Evolutionary conservation across 2,888 invertebrate species (phyloP), one percentile per base, ranked within the genome.

Genomic region (Drosophila rubida): DNA sequence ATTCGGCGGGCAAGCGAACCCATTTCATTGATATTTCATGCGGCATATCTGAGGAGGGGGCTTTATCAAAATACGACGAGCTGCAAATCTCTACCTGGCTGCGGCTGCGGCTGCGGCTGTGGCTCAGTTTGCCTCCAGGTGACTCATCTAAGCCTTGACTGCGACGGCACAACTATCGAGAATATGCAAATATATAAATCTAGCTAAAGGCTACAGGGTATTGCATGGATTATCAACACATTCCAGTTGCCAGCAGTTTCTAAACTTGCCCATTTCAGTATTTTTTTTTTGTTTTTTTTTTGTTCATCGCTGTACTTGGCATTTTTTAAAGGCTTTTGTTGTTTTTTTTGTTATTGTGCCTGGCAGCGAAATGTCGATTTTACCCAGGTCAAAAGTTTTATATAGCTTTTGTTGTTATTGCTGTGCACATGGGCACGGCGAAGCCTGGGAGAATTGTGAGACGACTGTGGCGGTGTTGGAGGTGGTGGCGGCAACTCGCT

Each of bases 361-460:
- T 85, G 75, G 67, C 59, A 71, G 65, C 80, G 62, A 80, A 86
- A 80, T 84, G 84, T 84, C 71, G 78, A 83, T 66, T 79, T 78
- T 59, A 53, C 55, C 41, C 77, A 75, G 78, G 73, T 77, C 68
- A 72, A 72, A 72, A 68, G 55, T 77, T 66, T 71, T 71, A 37
- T 69, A 53, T 46, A 39, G 41, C 44, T 57, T 69, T 48, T 57
- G 57, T 51, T 23, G 11, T 25, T 44, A 25, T 48, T 57, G 55
- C 46, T 4, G 22, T 75, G 62, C 71, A 81, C 79, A 84, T 87
- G 81, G 87, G 81, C 82, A 75, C 79, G 87, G 85, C 23, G 41
- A 53, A 62, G 61, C 74, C 75, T 77, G 74, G 67, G 74, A 74
- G 74, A 74, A 72, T 74, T 58, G 55, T 54, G 50, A 70, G 72